These are phyloP conservation scores for Scaptomyza flava DNA, from an alignment of 2,888 invertebrate genomes.

Conservation along the genomic window DNA sequence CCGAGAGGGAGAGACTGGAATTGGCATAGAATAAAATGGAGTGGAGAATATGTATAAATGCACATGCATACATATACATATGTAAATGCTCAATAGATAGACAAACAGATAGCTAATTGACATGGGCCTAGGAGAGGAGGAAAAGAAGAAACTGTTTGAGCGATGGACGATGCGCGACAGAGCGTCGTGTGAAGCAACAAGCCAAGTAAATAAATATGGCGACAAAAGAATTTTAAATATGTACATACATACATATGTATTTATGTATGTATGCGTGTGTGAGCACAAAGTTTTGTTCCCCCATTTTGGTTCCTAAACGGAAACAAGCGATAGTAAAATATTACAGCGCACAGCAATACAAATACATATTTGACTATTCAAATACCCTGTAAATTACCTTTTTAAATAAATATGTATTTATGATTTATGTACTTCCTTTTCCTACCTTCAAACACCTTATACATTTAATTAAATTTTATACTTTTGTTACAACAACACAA, in stretches of 20 bases:
- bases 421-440: too few species aligned
- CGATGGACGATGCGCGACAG: constrained; percentile 48
- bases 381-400: background rate
- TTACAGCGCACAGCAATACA: constrained; percentile 36
- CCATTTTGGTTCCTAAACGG: constrained; percentile 75
- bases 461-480: too few species aligned
- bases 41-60: constrained; percentile 24
- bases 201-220: constrained; percentile 74
- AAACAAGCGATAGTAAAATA: constrained; percentile 78
- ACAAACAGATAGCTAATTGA: constrained; percentile 66
- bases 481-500: too few species aligned
- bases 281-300: constrained; percentile 53
- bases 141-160: background rate
- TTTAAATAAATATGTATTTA: too few species aligned
- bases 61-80: background rate
- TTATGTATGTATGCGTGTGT: constrained; percentile 20
- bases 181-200: constrained; percentile 75
- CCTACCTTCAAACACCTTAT: too few species aligned
- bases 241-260: constrained; percentile 13
- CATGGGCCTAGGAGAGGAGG: constrained; percentile 19
- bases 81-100: constrained; percentile 39
- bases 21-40: constrained; percentile 16
- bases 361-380: background rate
- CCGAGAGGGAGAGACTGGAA: background rate
- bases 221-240: constrained; percentile 76